Evolutionary conservation across 2,888 invertebrate species (phyloP), one percentile per base, ranked within the genome.

Genomic region (Euzophera pinguis): DNA sequence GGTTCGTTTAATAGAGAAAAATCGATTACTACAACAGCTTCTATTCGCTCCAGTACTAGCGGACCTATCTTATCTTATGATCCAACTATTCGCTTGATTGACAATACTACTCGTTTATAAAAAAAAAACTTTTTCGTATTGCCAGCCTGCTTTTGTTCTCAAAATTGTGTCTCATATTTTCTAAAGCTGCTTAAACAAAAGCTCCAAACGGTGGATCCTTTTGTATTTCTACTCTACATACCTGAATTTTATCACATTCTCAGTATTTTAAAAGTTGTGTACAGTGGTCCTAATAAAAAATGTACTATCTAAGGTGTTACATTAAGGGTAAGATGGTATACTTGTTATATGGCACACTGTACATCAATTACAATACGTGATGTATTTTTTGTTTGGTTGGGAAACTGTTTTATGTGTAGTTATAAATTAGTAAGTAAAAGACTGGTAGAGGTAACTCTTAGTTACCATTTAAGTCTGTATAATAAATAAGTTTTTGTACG

Each of bases 201-300:
- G 50, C 41, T 50, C 12, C 27, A 32, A 32, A 32, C 2, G 1
- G 3, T 17, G 12, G 49, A 39, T n/a, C 8, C 29, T 50, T 38
- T 50, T 50, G 14, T 53, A 17, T 27, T 45, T 45, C 39, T 34
- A 53, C 43, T 45, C 39, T 34, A 53, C 43, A 45, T 50, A 53
- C 53, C 45, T 34, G 35, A 29, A 16, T 50, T 29, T 39, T 32
- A 34, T n/a, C 50, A 50, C 32, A 41, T 41, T 35, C 47, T n/a
- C 45, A 10, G n/a, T n/a, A n/a, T n/a, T n/a, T n/a, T n/a, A n/a
- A n/a, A n/a, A n/a, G n/a, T n/a, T n/a, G n/a, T n/a, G n/a, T n/a
- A n/a, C n/a, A n/a, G n/a, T n/a, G n/a, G n/a, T n/a, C n/a, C n/a
- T n/a, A n/a, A n/a, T n/a, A n/a, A n/a, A n/a, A n/a, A n/a, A n/a